Evolutionary conservation across 2,888 invertebrate genomes (phyloP).

Genomic region (Dynastes maya): DNA sequence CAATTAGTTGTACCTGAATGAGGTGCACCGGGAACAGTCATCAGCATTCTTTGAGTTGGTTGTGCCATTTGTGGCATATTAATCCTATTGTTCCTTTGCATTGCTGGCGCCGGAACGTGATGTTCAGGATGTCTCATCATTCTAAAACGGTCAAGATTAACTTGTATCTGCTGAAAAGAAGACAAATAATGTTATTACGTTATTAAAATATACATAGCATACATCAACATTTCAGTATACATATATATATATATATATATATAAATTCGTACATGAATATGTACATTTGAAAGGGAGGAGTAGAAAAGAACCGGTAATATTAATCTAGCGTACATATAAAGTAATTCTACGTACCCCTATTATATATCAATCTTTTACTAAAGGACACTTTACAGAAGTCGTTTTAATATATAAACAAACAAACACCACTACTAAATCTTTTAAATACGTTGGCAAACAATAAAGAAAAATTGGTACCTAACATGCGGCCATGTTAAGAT

Average conservation of each 20-base stretch:
- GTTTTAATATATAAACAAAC: conserved; percentile 61
- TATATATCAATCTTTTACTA: conserved; percentile 48
- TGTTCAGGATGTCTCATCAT: conserved; percentile 74
- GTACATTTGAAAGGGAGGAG: conserved; percentile 47
- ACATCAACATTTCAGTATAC: not conserved
- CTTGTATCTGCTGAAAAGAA: conserved; percentile 13
- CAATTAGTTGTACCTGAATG: conserved; percentile 60
- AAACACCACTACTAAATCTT: conserved; percentile 73
- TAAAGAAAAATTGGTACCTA: conserved; percentile 85
- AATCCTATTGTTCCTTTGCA: conserved; percentile 76
- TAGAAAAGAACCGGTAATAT: conserved; percentile 43
- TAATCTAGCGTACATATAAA: conserved; percentile 4
- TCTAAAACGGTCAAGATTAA: conserved; percentile 44
- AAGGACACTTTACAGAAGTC: conserved; percentile 42
- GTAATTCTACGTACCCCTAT: conserved; percentile 41
- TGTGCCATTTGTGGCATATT: conserved; percentile 69
- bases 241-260: not conserved
- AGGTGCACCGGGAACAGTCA: conserved; percentile 68
- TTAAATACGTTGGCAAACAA: conserved; percentile 81
- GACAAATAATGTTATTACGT: not conserved
- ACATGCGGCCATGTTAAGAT: conserved; percentile 89
- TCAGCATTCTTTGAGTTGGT: conserved; percentile 70
- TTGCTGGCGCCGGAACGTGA: conserved; percentile 79
- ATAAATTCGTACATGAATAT: not conserved
- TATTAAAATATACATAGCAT: conserved; percentile 32